Percentiles rank a stretch among this genome's conserved stretches.
Conservation (phyloP, 64 coral and sea anemone genomes). For the Pachyseris speciosa region DNA sequence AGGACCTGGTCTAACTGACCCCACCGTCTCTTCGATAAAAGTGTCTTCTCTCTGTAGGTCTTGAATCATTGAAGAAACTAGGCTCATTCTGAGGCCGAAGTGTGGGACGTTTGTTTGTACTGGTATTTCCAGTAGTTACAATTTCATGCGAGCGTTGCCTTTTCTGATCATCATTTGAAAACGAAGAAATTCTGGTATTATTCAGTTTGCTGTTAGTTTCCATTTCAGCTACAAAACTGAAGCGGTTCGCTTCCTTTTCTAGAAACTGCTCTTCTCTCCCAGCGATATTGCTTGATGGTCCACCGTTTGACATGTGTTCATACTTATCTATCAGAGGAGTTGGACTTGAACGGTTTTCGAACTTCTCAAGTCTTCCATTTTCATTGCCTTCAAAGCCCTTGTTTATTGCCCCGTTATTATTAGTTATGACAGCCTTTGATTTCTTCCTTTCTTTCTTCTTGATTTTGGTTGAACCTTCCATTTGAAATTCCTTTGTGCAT, state of each 20-base stretch:
- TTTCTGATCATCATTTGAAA: background rate
- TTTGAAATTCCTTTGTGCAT: slow-evolving; percentile 9
- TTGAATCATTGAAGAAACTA: slow-evolving; percentile 29
- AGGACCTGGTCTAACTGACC: background rate
- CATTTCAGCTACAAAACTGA: background rate
- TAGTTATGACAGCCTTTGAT: background rate
- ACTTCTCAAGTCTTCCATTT: background rate
- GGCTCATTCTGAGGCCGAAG: background rate
- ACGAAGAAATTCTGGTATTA: background rate
- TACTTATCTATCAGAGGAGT: background rate
- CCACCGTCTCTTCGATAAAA: background rate
- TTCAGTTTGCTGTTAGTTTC: background rate
- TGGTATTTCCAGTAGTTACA: background rate
- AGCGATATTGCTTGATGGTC: background rate
- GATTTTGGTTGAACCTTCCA: slow-evolving; percentile 13
- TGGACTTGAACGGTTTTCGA: background rate
- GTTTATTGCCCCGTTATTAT: background rate
- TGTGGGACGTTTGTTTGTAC: background rate
- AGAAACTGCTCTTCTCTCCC: background rate
- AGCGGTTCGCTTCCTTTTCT: background rate
- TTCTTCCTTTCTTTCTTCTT: background rate
- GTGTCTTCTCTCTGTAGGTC: slow-evolving; percentile 31
- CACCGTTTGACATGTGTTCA: background rate
- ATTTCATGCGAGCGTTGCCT: background rate
- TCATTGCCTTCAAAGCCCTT: background rate